Percentiles rank a stretch among this genome's conserved stretches.
Conservation (phyloP, 2,113 vertebrate species). For the Drymodes brunneopygia region DNA sequence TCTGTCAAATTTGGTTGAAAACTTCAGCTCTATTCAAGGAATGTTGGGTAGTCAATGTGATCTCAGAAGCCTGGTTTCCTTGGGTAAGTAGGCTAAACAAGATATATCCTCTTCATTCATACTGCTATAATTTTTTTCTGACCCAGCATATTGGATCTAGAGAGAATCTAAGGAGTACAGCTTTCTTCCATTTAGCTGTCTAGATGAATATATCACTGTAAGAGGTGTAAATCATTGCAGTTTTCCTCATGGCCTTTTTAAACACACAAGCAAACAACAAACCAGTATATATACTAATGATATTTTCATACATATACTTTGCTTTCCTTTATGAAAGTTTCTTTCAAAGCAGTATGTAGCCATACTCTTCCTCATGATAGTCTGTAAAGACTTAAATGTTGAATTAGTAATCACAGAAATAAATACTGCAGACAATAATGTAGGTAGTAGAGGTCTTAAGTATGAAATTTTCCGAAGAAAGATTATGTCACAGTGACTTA, state of each 20-base stretch:
- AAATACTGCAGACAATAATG: neutral
- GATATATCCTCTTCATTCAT: neutral
- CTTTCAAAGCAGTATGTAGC: neutral
- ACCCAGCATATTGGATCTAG: neutral
- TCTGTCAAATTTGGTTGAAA: constrained; percentile 13
- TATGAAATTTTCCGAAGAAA: neutral
- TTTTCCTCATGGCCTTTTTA: neutral
- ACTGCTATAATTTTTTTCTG: neutral
- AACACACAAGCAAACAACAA: neutral
- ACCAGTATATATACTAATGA: neutral
- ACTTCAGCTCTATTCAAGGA: neutral
- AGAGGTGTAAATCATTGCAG: neutral
- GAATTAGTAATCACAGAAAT: neutral
- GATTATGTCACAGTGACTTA: neutral
- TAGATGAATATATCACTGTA: neutral
- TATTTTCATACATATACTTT: neutral
- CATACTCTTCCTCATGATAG: neutral
- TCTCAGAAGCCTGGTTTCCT: neutral
- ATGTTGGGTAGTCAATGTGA: neutral
- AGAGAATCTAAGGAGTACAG: neutral
- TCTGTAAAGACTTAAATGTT: neutral
- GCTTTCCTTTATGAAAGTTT: neutral
- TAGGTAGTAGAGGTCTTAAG: neutral
- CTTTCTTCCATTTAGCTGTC: neutral
- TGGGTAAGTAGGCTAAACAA: neutral